These are phyloP conservation scores for Oceanodroma tethys DNA, from an alignment of 2,113 vertebrate species.

Conservation along the genomic window DNA sequence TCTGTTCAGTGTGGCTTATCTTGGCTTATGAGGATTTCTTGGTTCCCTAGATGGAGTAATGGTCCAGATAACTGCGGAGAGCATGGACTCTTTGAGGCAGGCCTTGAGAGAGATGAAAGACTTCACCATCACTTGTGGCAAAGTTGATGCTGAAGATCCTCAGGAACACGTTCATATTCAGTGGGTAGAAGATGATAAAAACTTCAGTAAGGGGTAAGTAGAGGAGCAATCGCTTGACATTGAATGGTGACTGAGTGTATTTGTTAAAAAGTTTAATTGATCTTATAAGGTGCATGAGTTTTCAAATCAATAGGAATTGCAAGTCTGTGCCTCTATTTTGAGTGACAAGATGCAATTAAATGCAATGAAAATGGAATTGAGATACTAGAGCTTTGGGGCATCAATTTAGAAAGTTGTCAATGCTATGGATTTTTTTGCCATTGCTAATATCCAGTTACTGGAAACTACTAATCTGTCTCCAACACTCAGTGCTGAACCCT, in stretches of 20 bases:
- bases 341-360: constrained; percentile 5
- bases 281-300: background rate
- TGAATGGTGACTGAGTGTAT: background rate
- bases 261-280: background rate
- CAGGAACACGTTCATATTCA: constrained; percentile 91
- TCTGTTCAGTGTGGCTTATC: background rate
- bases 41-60: constrained; percentile 88
- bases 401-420: background rate
- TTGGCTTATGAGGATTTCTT: constrained; percentile 9
- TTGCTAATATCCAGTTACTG: constrained; percentile 2
- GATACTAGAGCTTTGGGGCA: constrained; percentile 1
- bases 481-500: background rate
- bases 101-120: constrained; percentile 98
- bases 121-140: constrained; percentile 91
- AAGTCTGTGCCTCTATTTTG: background rate
- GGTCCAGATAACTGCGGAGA: constrained; percentile 98
- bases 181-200: constrained; percentile 96
- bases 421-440: background rate
- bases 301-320: background rate
- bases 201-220: constrained; percentile 92
- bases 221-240: background rate
- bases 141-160: constrained; percentile 89
- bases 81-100: constrained; percentile 92
- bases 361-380: background rate
- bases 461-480: background rate